A percentile compares a stretch with the other conserved stretches of the same genome.
These are phyloP conservation scores for Perccottus glenii DNA, from an alignment of 2,113 vertebrate genomes.

Conservation along the genomic window DNA sequence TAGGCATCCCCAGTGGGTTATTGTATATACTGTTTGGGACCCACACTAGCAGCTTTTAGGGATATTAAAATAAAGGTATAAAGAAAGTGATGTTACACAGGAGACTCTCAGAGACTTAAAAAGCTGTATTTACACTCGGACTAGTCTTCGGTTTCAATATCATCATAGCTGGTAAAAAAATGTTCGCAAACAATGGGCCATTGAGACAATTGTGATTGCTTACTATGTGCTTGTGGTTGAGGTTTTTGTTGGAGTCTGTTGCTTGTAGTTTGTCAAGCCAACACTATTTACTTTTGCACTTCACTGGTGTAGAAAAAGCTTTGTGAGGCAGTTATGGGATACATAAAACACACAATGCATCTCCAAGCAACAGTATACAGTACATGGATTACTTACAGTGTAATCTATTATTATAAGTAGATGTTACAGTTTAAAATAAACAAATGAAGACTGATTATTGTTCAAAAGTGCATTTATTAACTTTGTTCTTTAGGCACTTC, in stretches of 20 bases:
- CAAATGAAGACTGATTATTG: slow-evolving; percentile 4
- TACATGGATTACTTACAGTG: not conserved
- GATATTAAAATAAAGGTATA: not conserved
- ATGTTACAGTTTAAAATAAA: not conserved
- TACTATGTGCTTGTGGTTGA: not conserved
- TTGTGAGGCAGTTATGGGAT: no score
- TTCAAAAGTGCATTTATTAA: slow-evolving; percentile 79
- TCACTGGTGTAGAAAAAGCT: not conserved
- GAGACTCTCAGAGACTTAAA: not conserved
- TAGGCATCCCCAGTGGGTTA: not conserved
- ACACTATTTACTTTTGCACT: not conserved
- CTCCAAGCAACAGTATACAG: not conserved
- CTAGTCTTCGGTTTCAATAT: no score
- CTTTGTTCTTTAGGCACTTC: slow-evolving; percentile 67
- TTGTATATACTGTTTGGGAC: slow-evolving; percentile 1
- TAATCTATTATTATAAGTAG: not conserved
- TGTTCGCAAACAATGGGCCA: not conserved
- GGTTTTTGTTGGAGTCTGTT: not conserved
- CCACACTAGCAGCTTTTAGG: not conserved
- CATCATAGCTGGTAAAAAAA: not conserved
- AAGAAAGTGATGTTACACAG: not conserved
- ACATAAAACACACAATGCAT: not conserved
- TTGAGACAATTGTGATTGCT: not conserved
- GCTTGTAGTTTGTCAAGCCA: not conserved
- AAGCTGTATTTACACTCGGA: not conserved